Evolutionary conservation across 2,113 vertebrate genomes (phyloP).

Genomic region (Antechinus stuartii): DNA sequence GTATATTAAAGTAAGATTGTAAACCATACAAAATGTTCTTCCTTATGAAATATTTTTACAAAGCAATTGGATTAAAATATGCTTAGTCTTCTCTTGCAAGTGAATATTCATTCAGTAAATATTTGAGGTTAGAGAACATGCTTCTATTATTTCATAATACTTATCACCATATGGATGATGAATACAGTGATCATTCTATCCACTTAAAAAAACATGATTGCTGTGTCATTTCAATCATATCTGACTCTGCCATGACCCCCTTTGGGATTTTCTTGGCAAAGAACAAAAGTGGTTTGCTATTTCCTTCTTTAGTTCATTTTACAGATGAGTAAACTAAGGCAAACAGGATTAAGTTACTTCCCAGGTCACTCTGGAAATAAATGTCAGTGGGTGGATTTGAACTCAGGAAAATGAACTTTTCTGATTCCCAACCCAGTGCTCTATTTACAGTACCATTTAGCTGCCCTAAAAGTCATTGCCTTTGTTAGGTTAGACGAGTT

Average conservation of each 20-base stretch:
- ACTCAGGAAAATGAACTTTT: neutral
- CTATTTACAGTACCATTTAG: neutral
- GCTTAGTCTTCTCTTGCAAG: neutral
- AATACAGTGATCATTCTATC: neutral
- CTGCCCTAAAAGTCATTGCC: neutral
- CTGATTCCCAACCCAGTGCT: neutral
- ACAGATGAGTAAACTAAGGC: neutral
- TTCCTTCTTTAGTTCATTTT: neutral
- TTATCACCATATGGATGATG: neutral
- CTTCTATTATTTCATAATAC: neutral
- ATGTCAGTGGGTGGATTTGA: neutral
- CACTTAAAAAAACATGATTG: neutral
- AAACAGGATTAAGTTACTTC: neutral
- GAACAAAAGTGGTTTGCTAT: neutral
- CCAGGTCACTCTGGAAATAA: neutral
- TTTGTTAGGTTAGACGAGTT: neutral
- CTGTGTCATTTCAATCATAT: neutral
- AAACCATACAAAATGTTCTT: constrained; percentile 1
- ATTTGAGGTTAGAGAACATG: neutral
- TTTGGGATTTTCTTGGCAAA: neutral
- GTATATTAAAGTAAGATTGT: constrained; percentile 24
- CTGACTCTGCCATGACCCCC: neutral
- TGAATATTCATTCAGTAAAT: neutral
- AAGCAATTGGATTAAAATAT: neutral
- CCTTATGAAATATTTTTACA: constrained; percentile 11